Evolutionary conservation across 2,888 invertebrate genomes (phyloP), one percentile per base, ranked within the genome.

Genomic region (Priocnemis perturbator): DNA sequence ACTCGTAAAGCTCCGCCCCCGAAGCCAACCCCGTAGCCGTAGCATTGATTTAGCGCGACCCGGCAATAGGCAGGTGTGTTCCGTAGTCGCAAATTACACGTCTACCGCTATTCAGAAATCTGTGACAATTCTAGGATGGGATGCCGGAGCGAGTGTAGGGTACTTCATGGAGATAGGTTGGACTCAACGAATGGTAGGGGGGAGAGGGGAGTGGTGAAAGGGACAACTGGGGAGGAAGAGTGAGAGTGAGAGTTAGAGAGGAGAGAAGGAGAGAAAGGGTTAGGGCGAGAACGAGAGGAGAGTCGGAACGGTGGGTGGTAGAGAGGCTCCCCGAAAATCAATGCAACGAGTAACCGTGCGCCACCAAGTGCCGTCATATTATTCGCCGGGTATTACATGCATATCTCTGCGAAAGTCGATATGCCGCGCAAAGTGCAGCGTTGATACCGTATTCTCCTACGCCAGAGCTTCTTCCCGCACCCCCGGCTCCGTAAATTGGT

Each of bases 41-140:
- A 21, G 19, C 53, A 14, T 44, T 50, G 9, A 15, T 23, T 30
- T 44, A 11, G 52, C 30, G 9, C 3, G 14, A 11, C 11, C 11
- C 19, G 64, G 70, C 78, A 72, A 81, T 81, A 78, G 81, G 77
- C 83, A 83, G 82, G 76, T 83, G 83, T 71, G 72, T 75, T 77
- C 65, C 67, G 74, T 69, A 76, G 69, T 81, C 67, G 76, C 79
- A 81, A 83, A 82, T 82, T 82, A 80, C 79, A 78, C 77, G 76
- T 81, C 77, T 75, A 70, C 71, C 69, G 60, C 74, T 74, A 68
- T 81, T 80, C 77, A 78, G 76, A 78, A 79, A 80, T 79, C 76
- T 76, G 75, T 74, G 74, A 79, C 80, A 78, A 85, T 82, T 79
- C 77, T 65, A 67, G 69, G 62, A 65, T 52, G 58, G 21, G 48